Evolutionary conservation across 2,113 vertebrate genomes (phyloP).

Genomic region (Balaeniceps rex): DNA sequence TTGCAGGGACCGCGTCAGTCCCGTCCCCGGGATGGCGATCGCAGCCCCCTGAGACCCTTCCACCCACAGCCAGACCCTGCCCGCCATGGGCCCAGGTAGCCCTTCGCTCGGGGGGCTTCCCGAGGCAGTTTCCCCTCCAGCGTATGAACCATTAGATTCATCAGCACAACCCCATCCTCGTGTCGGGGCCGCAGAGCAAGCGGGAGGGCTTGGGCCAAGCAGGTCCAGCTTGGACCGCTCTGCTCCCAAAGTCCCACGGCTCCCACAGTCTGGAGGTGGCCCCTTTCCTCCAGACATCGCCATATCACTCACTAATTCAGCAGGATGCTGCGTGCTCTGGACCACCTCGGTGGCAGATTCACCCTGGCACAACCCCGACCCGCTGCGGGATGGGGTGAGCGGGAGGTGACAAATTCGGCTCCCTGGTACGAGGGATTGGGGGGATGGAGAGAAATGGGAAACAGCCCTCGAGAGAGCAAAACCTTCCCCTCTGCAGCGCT

Average conservation of each 20-base stretch:
- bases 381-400: rapidly evolving
- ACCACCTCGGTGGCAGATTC: background rate
- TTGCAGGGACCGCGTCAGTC: rapidly evolving
- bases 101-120: background rate
- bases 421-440: rapidly evolving
- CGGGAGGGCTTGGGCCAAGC: background rate
- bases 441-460: background rate
- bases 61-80: background rate
- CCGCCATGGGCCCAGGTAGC: rapidly evolving
- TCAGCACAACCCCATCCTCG: background rate
- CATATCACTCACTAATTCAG: rapidly evolving
- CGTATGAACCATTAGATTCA: background rate
- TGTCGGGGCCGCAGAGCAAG: rapidly evolving
- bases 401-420: background rate
- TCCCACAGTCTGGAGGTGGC: background rate
- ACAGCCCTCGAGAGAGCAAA: rapidly evolving
- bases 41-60: background rate
- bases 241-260: background rate
- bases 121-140: rapidly evolving
- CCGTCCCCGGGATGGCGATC: background rate
- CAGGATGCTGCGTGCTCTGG: background rate
- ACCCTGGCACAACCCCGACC: background rate
- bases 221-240: no score
- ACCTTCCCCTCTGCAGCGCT: background rate
- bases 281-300: background rate